Percentiles rank a stretch among this genome's conserved stretches.
phyloP scores from a whole-genome alignment of 2,113 vertebrate genomes.

The Herpailurus yagouaroundi region DNA sequence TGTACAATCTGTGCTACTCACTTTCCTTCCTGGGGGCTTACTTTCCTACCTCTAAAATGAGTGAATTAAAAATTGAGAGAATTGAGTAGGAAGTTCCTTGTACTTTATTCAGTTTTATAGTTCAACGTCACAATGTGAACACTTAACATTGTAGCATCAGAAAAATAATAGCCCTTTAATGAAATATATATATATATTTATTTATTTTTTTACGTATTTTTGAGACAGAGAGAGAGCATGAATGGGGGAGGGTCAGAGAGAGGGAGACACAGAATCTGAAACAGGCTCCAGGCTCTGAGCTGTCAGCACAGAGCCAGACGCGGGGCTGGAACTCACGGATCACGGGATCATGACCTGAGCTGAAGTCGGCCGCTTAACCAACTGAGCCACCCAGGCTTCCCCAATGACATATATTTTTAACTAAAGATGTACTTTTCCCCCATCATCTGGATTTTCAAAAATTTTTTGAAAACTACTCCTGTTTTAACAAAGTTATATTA shows the following conservation, averaged over 20 bases:
- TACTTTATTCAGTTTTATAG: not conserved
- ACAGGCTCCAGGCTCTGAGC: too few species aligned
- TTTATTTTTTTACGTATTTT: too few species aligned
- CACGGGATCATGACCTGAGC: too few species aligned
- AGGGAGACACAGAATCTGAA: too few species aligned
- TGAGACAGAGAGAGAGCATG: too few species aligned
- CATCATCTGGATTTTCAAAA: not conserved
- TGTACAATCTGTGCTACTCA: not conserved
- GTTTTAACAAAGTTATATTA: not conserved
- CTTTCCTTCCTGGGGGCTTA: not conserved
- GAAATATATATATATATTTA: not conserved
- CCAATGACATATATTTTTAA: not conserved
- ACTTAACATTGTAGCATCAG: not conserved
- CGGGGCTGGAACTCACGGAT: too few species aligned
- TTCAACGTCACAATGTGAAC: not conserved
- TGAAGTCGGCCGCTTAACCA: too few species aligned
- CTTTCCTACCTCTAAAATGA: not conserved
- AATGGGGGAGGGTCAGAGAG: too few species aligned
- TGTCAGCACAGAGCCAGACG: too few species aligned
- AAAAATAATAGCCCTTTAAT: not conserved
- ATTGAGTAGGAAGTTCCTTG: not conserved
- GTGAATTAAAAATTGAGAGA: not conserved
- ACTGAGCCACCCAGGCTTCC: too few species aligned
- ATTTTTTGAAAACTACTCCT: not conserved
- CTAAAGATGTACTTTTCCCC: not conserved